Conservation (phyloP, 2,888 invertebrate species). For the Phaedon cochleariae region DNA sequence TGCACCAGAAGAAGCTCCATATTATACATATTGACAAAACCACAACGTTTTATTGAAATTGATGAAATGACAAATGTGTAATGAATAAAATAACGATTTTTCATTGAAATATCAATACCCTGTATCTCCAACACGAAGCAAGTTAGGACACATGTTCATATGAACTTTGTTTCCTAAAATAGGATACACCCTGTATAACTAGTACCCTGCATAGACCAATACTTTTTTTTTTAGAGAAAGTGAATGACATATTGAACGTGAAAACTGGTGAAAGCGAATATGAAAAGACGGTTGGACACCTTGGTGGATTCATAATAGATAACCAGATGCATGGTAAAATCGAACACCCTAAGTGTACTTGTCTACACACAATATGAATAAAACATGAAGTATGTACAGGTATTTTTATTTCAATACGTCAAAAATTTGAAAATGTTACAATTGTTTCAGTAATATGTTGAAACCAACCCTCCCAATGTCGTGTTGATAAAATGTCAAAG, state of each 20-base stretch:
- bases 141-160: too few species aligned
- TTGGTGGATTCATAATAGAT: slow-evolving; percentile 45
- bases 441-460: slow-evolving; percentile 5
- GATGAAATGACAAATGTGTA: too few species aligned
- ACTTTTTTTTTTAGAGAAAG: slow-evolving; percentile 39
- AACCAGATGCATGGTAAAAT: slow-evolving; percentile 46
- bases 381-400: not conserved
- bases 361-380: slow-evolving; percentile 22
- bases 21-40: too few species aligned
- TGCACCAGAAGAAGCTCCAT: too few species aligned
- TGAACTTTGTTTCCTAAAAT: too few species aligned
- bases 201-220: not conserved
- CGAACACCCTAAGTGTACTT: slow-evolving; percentile 34
- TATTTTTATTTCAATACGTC: not conserved
- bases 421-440: not conserved
- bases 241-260: slow-evolving; percentile 45
- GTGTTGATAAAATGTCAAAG: slow-evolving; percentile 22
- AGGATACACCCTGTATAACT: too few species aligned
- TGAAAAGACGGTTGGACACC: slow-evolving; percentile 40
- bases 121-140: too few species aligned
- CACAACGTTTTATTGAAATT: too few species aligned
- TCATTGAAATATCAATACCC: too few species aligned
- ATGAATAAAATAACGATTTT: too few species aligned
- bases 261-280: slow-evolving; percentile 47
- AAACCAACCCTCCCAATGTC: slow-evolving; percentile 23